phyloP scores from a whole-genome alignment of 2,113 vertebrate species.

The Pongo pygmaeus region DNA sequence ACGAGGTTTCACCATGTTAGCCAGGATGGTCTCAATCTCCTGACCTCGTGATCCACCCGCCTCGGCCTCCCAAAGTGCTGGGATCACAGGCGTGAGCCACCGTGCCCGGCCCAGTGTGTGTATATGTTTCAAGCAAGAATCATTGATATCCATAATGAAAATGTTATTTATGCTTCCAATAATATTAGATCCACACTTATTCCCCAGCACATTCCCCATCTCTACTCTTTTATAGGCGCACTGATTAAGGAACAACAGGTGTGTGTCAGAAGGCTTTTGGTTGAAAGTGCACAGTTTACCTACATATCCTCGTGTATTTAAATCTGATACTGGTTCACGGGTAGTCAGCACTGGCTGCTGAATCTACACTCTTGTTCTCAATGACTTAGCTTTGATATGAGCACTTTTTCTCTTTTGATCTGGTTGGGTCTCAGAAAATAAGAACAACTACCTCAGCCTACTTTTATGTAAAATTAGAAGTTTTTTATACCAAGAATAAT shows the following conservation, averaged over 20 bases:
- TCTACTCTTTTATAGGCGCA: neutral
- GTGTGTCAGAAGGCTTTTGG: neutral
- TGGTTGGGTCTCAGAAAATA: neutral
- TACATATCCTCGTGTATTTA: neutral
- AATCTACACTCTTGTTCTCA: neutral
- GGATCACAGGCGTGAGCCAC: no score
- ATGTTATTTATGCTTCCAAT: neutral
- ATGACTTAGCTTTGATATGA: neutral
- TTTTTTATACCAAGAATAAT: neutral
- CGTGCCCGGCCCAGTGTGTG: neutral
- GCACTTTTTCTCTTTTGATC: neutral
- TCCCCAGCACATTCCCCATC: neutral
- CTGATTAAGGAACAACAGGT: neutral
- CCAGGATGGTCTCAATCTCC: no score
- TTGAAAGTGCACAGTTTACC: neutral
- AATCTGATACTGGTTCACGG: neutral
- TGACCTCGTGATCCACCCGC: no score
- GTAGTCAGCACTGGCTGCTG: neutral
- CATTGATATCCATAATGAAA: neutral
- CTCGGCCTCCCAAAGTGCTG: no score
- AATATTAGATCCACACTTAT: neutral
- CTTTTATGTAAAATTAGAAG: neutral
- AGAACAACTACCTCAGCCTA: neutral
- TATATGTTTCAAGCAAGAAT: neutral
- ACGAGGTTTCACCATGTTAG: no score